phyloP scores from a whole-genome alignment of 2,797 vertebrate species.

The Urosaurus nigricauda region DNA sequence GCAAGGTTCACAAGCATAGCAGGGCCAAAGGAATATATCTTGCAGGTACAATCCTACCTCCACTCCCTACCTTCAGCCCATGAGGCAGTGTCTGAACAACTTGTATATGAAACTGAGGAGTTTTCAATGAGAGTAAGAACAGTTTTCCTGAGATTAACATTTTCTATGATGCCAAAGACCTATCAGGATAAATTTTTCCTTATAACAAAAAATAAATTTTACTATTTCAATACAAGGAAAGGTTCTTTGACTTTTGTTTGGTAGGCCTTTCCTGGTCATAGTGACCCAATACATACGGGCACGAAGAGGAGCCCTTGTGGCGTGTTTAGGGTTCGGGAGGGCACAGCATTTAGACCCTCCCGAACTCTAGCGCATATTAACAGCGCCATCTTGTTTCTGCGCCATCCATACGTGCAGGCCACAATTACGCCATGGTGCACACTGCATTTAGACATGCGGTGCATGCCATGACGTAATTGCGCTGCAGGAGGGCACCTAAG shows the following conservation, averaged over 20 bases:
- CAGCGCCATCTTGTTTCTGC: too few species aligned
- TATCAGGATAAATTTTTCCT: neutral
- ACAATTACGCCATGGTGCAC: too few species aligned
- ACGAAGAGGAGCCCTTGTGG: too few species aligned
- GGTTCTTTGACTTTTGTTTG: neutral
- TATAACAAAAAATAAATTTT: neutral
- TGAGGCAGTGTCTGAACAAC: neutral
- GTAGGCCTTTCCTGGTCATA: neutral
- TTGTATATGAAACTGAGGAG: neutral
- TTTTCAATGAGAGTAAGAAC: neutral
- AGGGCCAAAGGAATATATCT: neutral
- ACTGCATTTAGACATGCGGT: too few species aligned
- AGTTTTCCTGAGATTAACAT: conserved; percentile 8
- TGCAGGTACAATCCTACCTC: neutral
- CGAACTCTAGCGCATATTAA: too few species aligned
- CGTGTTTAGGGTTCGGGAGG: too few species aligned
- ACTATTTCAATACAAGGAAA: neutral
- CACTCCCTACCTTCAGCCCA: neutral
- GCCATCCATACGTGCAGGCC: too few species aligned
- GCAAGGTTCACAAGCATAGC: neutral
- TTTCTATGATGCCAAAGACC: neutral
- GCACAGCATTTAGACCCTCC: too few species aligned
- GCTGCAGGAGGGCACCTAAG: too few species aligned
- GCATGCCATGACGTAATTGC: too few species aligned
- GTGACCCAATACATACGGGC: too few species aligned